Evolutionary conservation across 2,888 invertebrate species (phyloP), one percentile per base, ranked within the genome.

Genomic region (Hydrotaea diabolus): DNA sequence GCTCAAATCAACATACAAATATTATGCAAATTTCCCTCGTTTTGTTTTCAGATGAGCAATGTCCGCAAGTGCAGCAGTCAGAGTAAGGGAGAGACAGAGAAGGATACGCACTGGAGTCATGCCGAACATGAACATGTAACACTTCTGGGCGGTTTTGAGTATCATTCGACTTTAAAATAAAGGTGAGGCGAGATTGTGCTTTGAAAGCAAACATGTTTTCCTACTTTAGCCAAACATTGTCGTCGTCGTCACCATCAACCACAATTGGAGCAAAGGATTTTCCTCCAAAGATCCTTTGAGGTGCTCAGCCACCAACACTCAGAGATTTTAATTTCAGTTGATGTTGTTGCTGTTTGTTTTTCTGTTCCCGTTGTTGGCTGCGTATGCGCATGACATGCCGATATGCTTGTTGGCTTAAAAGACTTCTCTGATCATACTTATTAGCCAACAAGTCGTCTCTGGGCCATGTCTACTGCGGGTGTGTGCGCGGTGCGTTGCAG

Each of bases 181-280:
- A 89, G 90, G 88, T 88, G 89, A 89, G 90, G 88, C 88, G 89
- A 90, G 90, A 90, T 90, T 90, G 90, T 89, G 87, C 87, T 87
- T 89, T 91, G 92, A 91, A 91, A 90, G 90, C 90, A 89, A 92
- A 92, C 92, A 92, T 90, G 92, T 91, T 92, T 92, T 92, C 91
- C 90, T 92, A 92, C 92, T 92, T 92, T 92, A 91, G 89, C 82
- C 82, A 75, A 36, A 64, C 39, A 49, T 55, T 15, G 26, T 53
- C 36, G 62, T n/a, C 19, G 39, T 23, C 23, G 39, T 43, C 46
- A 11, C 4, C 46, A 4, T 57, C 57, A 57, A 87, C 77, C 49
- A 66, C 59, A 11, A 13, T 19, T n/a, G 62, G 26, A 36, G 55
- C 43, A 43, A 23, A 76, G 55, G 23, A 55, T 74, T 62, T 72